phyloP scores from a whole-genome alignment of 2,113 vertebrate genomes.

The Hippocampus zosterae region DNA sequence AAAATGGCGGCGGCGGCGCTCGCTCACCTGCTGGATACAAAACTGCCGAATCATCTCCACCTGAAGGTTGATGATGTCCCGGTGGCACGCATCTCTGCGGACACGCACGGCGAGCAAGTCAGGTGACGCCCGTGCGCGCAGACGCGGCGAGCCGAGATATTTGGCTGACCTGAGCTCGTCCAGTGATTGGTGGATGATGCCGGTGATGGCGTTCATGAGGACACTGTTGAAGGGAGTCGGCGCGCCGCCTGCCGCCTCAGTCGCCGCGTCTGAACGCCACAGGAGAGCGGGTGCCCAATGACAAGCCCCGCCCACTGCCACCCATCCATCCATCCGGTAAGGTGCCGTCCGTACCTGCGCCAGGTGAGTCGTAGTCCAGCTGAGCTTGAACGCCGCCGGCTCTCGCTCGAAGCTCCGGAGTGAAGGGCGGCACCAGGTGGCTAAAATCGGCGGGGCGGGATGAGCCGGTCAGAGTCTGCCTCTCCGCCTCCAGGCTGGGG shows the following conservation, averaged over 20 bases:
- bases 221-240: constrained; percentile 83
- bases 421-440: constrained; percentile 43
- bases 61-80: constrained; percentile 94
- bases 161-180: constrained; percentile 87
- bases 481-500: constrained; percentile 37
- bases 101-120: constrained; percentile 15
- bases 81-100: constrained; percentile 85
- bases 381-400: constrained; percentile 71
- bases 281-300: not conserved
- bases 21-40: constrained; percentile 89
- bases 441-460: constrained; percentile 46
- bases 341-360: constrained; percentile 40
- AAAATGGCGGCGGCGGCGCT: too few species aligned
- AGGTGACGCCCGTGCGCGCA: not conserved
- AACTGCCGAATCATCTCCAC: constrained; percentile 98
- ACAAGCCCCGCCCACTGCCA: too few species aligned
- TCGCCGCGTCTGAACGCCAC: not conserved
- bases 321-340: constrained; percentile 28
- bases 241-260: constrained; percentile 71
- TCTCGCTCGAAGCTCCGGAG: constrained; percentile 73
- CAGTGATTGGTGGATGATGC: constrained; percentile 93
- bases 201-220: constrained; percentile 91
- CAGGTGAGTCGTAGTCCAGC: constrained; percentile 68
- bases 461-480: constrained; percentile 33
- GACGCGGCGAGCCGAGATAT: not conserved